Base-by-base conservation (phyloP, 2,888 invertebrate genomes). In the Drosophila borborema region DNA sequence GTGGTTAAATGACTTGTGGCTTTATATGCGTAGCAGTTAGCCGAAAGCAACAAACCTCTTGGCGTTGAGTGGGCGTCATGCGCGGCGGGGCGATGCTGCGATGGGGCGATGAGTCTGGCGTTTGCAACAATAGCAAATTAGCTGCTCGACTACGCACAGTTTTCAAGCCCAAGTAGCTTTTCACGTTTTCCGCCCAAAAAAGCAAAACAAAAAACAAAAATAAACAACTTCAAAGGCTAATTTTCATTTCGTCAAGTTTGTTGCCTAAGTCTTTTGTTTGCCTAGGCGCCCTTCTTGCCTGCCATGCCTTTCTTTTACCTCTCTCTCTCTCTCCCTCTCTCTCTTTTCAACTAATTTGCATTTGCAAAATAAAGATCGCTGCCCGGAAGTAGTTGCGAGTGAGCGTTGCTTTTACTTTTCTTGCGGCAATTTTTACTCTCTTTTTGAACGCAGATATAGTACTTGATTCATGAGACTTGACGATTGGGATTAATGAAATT, bases 171-270 rank as follows among this genome's bases (percentile, higher is more conserved):
- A 54, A 65, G 65, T 46, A 46, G 38, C 46, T 59, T 54, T 41
- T 61, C 63, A 40, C 56, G 49, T 41, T 59, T 38, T 41, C 45
- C 23, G 55, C 45, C 31, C 38, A 55, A 62, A 61, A 34, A 36
- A 34, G n/a, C 2, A 28, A 16, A 18, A 43, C 0, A 9, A 10
- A 2, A 43, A 40, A 14, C 14, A 38, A 4, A 38, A 38, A 28
- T 2, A 48, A 31, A 18, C 51, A 31, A 67, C 73, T 86, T 86
- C 89, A 89, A 60, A 69, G 72, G 72, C 82, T 71, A 86, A 85
- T 85, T 85, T 85, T 85, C 84, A 76, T 77, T 77, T 86, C 77
- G 82, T 67, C 89, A 77, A 84, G 89, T 89, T 89, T 71, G 86
- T 66, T 71, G 87, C 80, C 68, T 63, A 79, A 86, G 89, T 84